Evolutionary conservation across 2,113 vertebrate species (phyloP).

Genomic region (Melanocharis versteri): DNA sequence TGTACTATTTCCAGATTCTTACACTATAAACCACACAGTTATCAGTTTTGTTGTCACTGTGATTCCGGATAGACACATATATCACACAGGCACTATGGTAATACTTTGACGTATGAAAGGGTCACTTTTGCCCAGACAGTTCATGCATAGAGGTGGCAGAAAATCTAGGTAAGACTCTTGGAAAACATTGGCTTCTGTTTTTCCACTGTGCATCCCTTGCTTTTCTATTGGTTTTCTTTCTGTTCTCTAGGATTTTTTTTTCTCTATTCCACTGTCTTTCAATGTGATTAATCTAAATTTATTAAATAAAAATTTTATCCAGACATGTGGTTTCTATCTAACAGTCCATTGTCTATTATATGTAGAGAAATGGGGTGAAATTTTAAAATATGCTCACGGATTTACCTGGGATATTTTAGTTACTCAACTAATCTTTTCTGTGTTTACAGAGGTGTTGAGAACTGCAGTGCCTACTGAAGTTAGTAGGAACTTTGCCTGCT

Average conservation of each 20-base stretch:
- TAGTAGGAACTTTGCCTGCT: not conserved
- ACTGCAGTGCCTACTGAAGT: not conserved
- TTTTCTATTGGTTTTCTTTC: not conserved
- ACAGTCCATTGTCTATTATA: not conserved
- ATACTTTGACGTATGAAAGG: not conserved
- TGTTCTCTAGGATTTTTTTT: not conserved
- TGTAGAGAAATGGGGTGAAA: not conserved
- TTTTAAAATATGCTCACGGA: not conserved
- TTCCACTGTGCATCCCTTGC: not conserved
- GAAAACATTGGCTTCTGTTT: not conserved
- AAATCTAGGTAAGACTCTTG: not conserved
- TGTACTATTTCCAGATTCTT: constrained; percentile 24
- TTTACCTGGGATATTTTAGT: not conserved
- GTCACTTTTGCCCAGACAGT: not conserved
- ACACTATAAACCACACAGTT: constrained; percentile 4
- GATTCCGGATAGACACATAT: not conserved
- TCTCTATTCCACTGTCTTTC: not conserved
- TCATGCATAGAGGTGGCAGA: not conserved
- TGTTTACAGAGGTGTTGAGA: not conserved
- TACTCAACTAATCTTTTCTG: not conserved
- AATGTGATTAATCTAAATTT: not conserved
- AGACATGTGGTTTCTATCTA: not conserved
- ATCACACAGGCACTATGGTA: not conserved
- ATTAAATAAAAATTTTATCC: not conserved
- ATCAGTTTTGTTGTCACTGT: not conserved